Percentiles rank a stretch among this genome's conserved stretches.
These are phyloP conservation scores for Drosophila setifemur DNA, from an alignment of 1,140 invertebrate genomes.

Conservation along the genomic window DNA sequence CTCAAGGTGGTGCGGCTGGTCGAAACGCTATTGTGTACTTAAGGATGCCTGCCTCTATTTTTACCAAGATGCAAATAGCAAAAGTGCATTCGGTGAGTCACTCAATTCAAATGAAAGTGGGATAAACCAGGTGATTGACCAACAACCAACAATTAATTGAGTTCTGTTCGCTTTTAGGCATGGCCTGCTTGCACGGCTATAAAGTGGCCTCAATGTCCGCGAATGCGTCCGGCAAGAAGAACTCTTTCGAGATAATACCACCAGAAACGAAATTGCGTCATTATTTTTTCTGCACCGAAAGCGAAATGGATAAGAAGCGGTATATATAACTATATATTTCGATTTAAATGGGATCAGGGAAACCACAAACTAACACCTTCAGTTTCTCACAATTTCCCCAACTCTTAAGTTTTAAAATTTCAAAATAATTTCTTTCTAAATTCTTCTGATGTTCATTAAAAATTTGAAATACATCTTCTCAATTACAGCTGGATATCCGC, in stretches of 20 bases:
- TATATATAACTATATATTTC: slow-evolving; percentile 79
- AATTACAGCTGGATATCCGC: slow-evolving; percentile 94
- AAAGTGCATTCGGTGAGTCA: slow-evolving; percentile 90
- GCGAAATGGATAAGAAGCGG: slow-evolving; percentile 97
- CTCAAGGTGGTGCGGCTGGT: slow-evolving; percentile 92
- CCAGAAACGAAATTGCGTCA: slow-evolving; percentile 92
- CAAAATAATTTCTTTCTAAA: neutral
- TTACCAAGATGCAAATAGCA: slow-evolving; percentile 93
- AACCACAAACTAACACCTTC: too few species aligned
- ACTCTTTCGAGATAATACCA: slow-evolving; percentile 95
- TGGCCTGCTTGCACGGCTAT: slow-evolving; percentile 97
- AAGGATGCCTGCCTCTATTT: slow-evolving; percentile 98
- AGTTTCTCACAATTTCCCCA: too few species aligned
- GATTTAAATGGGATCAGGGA: too few species aligned
- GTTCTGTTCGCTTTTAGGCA: slow-evolving; percentile 84
- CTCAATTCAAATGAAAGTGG: neutral
- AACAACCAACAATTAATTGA: slow-evolving; percentile 59
- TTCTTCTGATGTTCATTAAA: too few species aligned
- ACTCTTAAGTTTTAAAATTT: too few species aligned
- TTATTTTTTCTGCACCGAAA: slow-evolving; percentile 96
- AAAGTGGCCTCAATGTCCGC: slow-evolving; percentile 90
- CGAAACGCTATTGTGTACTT: slow-evolving; percentile 95
- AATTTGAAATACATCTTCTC: neutral
- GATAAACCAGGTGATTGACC: slow-evolving; percentile 45
- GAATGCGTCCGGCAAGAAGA: slow-evolving; percentile 90